Percentiles rank a stretch among this genome's conserved stretches.
These are phyloP conservation scores for Drosophila varians DNA, from an alignment of 1,140 invertebrate genomes.

Conservation along the genomic window DNA sequence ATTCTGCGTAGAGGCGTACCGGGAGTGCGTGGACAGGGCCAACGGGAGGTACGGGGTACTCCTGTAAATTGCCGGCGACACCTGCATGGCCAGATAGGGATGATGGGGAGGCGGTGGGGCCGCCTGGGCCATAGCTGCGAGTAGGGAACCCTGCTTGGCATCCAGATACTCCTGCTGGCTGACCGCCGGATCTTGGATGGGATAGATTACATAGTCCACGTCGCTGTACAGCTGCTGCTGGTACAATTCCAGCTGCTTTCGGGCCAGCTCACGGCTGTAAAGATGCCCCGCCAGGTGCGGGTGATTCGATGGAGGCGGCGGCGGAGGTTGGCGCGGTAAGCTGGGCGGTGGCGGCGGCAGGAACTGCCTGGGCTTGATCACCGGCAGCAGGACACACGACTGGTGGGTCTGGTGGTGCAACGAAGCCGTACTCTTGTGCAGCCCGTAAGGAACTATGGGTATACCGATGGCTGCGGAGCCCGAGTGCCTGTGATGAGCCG, in stretches of 20 bases:
- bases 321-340: slow-evolving; percentile 84
- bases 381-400: slow-evolving; percentile 79
- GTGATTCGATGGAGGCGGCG: slow-evolving; percentile 83
- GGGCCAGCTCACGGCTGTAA: slow-evolving; percentile 88
- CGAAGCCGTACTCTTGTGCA: slow-evolving; percentile 80
- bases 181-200: slow-evolving; percentile 92
- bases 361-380: slow-evolving; percentile 81
- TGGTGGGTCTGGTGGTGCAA: slow-evolving; percentile 56
- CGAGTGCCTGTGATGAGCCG: slow-evolving; percentile 52
- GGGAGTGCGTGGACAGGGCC: slow-evolving; percentile 86
- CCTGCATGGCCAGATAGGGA: slow-evolving; percentile 86
- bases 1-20: slow-evolving; percentile 90
- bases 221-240: slow-evolving; percentile 94
- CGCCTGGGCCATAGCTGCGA: slow-evolving; percentile 86
- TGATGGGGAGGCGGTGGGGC: slow-evolving; percentile 85
- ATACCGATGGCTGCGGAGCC: slow-evolving; percentile 77
- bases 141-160: slow-evolving; percentile 89
- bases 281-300: slow-evolving; percentile 84
- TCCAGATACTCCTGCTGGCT: slow-evolving; percentile 95
- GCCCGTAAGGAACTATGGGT: slow-evolving; percentile 77
- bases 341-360: slow-evolving; percentile 84
- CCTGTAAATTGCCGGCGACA: slow-evolving; percentile 89
- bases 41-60: slow-evolving; percentile 90
- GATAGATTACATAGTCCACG: slow-evolving; percentile 95
- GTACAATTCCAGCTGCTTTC: slow-evolving; percentile 92